phyloP scores from a whole-genome alignment of 2,888 invertebrate genomes.

The Cephalotes varians region DNA sequence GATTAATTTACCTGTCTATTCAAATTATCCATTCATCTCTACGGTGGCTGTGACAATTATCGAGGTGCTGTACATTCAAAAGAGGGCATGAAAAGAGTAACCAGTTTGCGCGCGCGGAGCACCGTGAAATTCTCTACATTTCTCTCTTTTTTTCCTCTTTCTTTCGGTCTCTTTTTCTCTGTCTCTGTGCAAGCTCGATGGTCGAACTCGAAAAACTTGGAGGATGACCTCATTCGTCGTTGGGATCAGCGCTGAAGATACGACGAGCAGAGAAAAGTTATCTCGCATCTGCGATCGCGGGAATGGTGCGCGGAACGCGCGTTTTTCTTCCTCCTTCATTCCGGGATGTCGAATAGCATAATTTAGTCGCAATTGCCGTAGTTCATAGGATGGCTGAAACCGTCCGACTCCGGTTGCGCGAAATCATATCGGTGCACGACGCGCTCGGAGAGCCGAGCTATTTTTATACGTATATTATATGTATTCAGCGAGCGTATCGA shows the following conservation, averaged over 20 bases:
- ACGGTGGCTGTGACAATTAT: conserved; percentile 21
- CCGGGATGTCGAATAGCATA: conserved; percentile 43
- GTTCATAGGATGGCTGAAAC: conserved; percentile 45
- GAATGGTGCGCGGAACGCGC: conserved; percentile 46
- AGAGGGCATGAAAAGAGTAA: conserved; percentile 28
- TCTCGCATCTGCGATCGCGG: conserved; percentile 55
- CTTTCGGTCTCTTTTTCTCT: background rate
- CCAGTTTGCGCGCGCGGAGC: conserved; percentile 32
- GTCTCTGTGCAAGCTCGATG: conserved; percentile 32
- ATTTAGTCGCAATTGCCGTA: conserved; percentile 54
- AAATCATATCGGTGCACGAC: conserved; percentile 25
- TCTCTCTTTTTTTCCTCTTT: background rate
- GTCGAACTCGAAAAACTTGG: conserved; percentile 65
- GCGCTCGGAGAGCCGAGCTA: conserved; percentile 4
- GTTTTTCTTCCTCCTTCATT: conserved; percentile 29
- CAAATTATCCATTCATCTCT: conserved; percentile 28
- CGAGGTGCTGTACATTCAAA: conserved; percentile 7
- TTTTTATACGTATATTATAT: conserved; percentile 37
- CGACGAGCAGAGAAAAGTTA: conserved; percentile 62
- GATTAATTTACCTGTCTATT: conserved; percentile 29
- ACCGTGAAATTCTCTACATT: conserved; percentile 38
- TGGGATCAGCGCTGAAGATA: conserved; percentile 59
- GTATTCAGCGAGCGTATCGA: conserved; percentile 8
- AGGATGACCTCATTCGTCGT: conserved; percentile 65
- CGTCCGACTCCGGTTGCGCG: conserved; percentile 15